Evolutionary conservation across 2,797 vertebrate species (phyloP).

Genomic region (Ctenopoma multispine): DNA sequence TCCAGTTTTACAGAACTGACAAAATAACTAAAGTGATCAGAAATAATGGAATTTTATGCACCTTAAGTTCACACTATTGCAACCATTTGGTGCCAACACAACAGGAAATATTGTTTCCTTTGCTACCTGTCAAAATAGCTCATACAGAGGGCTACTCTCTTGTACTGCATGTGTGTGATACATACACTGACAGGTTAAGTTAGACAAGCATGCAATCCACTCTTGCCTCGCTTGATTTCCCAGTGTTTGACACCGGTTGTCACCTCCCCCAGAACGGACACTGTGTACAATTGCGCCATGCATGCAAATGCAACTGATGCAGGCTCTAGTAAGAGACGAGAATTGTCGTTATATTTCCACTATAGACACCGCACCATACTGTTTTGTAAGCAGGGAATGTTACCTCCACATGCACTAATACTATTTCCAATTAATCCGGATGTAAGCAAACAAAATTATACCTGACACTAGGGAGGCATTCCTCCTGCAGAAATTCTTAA

Average conservation of each 20-base stretch:
- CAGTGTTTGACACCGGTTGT: conserved; percentile 36
- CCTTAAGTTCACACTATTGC: not conserved
- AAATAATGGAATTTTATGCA: not conserved
- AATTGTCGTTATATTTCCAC: conserved; percentile 10
- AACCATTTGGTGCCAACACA: not conserved
- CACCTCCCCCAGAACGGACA: conserved; percentile 25
- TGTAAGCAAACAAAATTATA: conserved; percentile 43
- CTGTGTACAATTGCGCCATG: conserved; percentile 50
- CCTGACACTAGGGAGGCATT: conserved; percentile 15
- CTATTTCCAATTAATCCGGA: conserved; percentile 56
- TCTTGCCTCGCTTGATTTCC: conserved; percentile 35
- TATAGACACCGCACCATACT: not conserved
- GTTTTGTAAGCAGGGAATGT: conserved; percentile 23
- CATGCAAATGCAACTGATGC: conserved; percentile 63
- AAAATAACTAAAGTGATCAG: conserved; percentile 12
- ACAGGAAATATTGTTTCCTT: not conserved
- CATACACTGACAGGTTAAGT: conserved; percentile 26
- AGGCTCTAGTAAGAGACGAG: conserved; percentile 31
- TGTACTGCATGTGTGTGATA: not conserved
- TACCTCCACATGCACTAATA: conserved; percentile 19
- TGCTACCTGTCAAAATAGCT: not conserved
- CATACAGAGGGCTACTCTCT: not conserved
- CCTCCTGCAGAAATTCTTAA: conserved; percentile 22
- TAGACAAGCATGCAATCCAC: conserved; percentile 37
- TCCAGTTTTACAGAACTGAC: conserved; percentile 4